Base-by-base conservation (phyloP, 2,888 invertebrate species). In the Drosophila aldrichi region DNA sequence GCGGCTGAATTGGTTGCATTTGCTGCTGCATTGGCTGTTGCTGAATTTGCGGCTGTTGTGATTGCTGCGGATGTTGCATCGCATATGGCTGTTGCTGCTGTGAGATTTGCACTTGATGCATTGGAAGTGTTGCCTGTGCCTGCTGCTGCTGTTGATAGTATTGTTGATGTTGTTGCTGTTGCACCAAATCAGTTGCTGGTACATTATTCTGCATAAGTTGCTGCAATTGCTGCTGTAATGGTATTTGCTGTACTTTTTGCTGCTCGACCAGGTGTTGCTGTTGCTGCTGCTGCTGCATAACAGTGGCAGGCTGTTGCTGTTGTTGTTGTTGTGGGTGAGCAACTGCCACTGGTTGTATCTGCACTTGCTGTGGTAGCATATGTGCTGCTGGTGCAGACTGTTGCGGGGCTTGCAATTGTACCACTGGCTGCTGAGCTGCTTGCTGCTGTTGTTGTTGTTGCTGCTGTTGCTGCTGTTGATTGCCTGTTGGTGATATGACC, bases 171-270 rank as follows among this genome's bases (percentile, higher is more conserved):
- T 86, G 88, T 18, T 48, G 89, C 10, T 71, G 68, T 10, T 74
- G 74, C 36, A 69, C 58, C 20, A 74, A 51, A 6, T 83, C 83
- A 3, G 64, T 20, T 20, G 84, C n/a, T 18, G 87, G 87, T 38
- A 79, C 67, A 70, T 70, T 83, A 9, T 57, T 71, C 6, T 83
- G 89, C 83, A 83, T 83, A 1, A 83, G 65, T 18, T 88, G 82
- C 40, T 90, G 90, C 29, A 86, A 41, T 55, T 86, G 90, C 18
- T 82, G 88, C 54, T 92, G 93, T n/a, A 79, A 55, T 2, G 84
- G 88, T 48, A 81, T 71, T 74, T 81, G 81, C 43, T 70, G 74
- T 3, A 58, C 58, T 34, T 76, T 74, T 46, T 89, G 84, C 25
- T 77, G 84, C 10, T 83, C 82, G 8, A 36, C 18, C 40, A 87